Evolutionary conservation across 2,113 vertebrate species (phyloP), one percentile per base, ranked within the genome.

Genomic region (Paratilapia polleni): DNA sequence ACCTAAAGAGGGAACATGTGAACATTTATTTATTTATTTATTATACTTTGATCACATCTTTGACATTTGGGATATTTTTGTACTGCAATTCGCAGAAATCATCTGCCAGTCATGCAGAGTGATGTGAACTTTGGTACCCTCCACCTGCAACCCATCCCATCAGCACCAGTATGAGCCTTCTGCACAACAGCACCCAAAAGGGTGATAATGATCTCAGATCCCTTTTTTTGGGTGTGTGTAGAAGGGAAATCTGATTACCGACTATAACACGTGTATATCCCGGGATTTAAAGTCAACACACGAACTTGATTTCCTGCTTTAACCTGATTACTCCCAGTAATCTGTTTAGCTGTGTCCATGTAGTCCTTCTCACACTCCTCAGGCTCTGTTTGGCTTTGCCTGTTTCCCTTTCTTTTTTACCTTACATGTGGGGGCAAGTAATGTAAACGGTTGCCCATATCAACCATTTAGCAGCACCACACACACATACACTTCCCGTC

Each of bases 251-350:
- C 20, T 76, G 81, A 91, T 90, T 87, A 87, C 15, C 0, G 4
- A 8, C 85, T 64, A 57, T 28, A 76, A 85, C 75, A 52, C 8
- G 6, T 6, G 62, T 80, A 58, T 38, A 14, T 62, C n/a, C n/a
- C 3, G 64, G 78, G 86, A 76, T 76, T 82, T 62, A 78, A 81
- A 77, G 66, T 86, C 80, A 83, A 86, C 84, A 73, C 54, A 59
- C 87, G 77, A 89, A 90, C 89, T 81, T 19, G 68, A 87, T 86
- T 91, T 88, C 52, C 84, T 58, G 28, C 77, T 64, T 19, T 86
- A 87, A 92, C 34, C 68, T 56, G 84, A 89, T 93, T 83, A 80
- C 61, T n/a, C 4, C 6, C 13, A 8, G 26, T 88, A 80, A 89
- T 89, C 78, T 49, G 64, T 82, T 88, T 73, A 47, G 26, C 38